Evolutionary conservation across 2,797 vertebrate genomes (phyloP), one percentile per base, ranked within the genome.

Genomic region (Phrynocephalus forsythii): DNA sequence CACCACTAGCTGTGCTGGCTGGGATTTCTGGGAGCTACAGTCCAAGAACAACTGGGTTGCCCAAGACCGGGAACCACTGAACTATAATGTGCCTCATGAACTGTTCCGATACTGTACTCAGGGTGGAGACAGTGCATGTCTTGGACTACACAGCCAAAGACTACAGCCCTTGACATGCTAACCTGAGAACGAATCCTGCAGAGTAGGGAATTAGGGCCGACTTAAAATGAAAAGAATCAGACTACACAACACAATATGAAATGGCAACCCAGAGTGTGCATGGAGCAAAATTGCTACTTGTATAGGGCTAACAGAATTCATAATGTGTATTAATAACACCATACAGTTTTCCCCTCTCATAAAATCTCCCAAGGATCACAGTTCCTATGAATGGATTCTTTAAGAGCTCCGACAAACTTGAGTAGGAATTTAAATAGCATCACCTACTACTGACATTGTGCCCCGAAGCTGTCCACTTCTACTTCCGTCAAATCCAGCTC

Each of bases 401-500:
- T 33, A 76, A 82, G 18, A 63, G 16, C 24, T 67, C 72, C 60
- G 48, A 75, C 22, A 50, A 60, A 28, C 60, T 79, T 9, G 13
- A 7, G 16, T 63, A 77, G 60, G 28, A 86, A 86, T 86, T 82
- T 60, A 82, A 82, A 75, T 56, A 44, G 71, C 26, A 20, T 24
- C 24, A 44, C 28, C 44, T 67, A 63, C 67, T 82, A 73, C 28
- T 82, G 48, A 82, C 9, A 11, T 44, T 28, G 38, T 50, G 72
- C 28, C 79, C 71, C 33, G 60, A 33, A 79, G 44, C 44, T 82
- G 26, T 75, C 73, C 28, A 44, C 79, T 44, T 75, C 66, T 5
- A 4, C 60, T 82, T 33, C n/a, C 60, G 75, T 67, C 38, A 33
- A 75, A 67, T 52, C 28, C 48, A 52, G n/a, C 44, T 15, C 44